Evolutionary conservation across 1,140 invertebrate genomes (phyloP).

Genomic region (Macrotrachela quadricornifera): DNA sequence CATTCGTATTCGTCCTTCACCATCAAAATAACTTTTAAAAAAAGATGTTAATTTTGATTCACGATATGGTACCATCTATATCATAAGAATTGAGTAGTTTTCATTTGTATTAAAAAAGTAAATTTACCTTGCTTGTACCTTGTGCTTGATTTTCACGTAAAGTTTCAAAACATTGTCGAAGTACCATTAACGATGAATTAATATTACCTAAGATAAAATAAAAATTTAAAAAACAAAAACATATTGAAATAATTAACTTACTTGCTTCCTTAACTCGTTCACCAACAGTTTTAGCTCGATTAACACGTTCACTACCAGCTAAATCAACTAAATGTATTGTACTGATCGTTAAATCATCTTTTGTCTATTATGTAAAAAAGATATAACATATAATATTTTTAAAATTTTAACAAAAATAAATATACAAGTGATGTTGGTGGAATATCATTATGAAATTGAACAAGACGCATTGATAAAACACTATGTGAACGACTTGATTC

Average conservation of each 20-base stretch:
- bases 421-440: too few species aligned
- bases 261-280: constrained; percentile 51
- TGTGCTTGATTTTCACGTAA: constrained; percentile 62
- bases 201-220: too few species aligned
- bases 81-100: too few species aligned
- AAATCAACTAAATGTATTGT: constrained; percentile 80
- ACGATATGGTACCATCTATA: constrained; percentile 60
- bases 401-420: too few species aligned
- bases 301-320: constrained; percentile 72
- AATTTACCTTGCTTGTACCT: too few species aligned
- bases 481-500: constrained; percentile 80
- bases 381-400: too few species aligned
- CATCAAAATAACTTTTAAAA: constrained; percentile 95
- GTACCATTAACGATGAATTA: constrained; percentile 60
- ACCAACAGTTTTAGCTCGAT: constrained; percentile 54
- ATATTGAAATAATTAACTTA: constrained; percentile 52
- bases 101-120: too few species aligned
- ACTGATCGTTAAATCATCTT: constrained; percentile 14
- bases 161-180: constrained; percentile 65
- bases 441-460: constrained; percentile 35
- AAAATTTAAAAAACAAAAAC: too few species aligned
- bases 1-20: constrained; percentile 82
- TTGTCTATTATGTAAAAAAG: too few species aligned
- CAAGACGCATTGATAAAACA: constrained; percentile 69
- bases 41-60: constrained; percentile 84